phyloP scores from a whole-genome alignment of 2,797 vertebrate species.

The Tauraco hartlaubi region DNA sequence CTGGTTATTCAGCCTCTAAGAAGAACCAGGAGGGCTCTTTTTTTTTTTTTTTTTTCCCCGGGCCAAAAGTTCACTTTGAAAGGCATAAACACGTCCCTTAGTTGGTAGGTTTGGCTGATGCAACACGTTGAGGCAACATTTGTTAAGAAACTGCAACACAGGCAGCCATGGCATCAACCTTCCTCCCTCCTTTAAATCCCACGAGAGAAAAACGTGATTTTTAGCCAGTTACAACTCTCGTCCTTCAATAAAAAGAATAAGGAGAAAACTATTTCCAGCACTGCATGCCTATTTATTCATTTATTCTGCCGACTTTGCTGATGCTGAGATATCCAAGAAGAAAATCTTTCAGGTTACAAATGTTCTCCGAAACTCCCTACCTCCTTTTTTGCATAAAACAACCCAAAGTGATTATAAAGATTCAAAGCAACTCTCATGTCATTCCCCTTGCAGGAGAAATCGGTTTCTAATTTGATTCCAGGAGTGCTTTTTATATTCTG shows the following conservation, averaged over 20 bases:
- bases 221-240: background rate
- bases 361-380: background rate
- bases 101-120: conserved; percentile 1
- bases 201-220: background rate
- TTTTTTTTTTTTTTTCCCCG: background rate
- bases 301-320: background rate
- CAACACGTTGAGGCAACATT: conserved; percentile 13
- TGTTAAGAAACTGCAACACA: background rate
- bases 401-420: background rate
- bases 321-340: background rate
- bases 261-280: background rate
- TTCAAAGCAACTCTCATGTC: background rate
- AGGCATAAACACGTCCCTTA: background rate
- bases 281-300: background rate
- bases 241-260: background rate
- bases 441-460: background rate
- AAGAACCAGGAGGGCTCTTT: background rate
- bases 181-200: background rate
- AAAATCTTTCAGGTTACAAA: background rate
- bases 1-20: conserved; percentile 49
- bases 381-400: background rate
- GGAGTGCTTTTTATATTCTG: background rate
- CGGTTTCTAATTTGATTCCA: conserved; percentile 11
- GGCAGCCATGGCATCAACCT: background rate
- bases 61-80: conserved; percentile 67